Evolutionary conservation across 1,140 invertebrate genomes (phyloP).

Genomic region (Drosophila murphyi): DNA sequence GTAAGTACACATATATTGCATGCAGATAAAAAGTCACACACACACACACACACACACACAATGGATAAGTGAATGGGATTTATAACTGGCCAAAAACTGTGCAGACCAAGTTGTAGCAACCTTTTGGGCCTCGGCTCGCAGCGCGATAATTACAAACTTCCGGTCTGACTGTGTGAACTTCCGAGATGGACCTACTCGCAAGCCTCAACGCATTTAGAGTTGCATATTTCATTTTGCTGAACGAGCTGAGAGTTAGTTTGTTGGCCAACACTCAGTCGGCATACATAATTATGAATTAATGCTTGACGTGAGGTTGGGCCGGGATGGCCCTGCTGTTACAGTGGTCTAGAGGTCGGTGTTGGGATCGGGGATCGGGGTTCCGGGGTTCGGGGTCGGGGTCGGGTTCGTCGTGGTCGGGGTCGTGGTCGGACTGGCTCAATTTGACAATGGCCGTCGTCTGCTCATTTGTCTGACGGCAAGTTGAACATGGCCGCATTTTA

Average conservation of each 20-base stretch:
- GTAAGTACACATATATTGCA: conserved; percentile 87
- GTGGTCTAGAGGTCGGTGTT: not conserved
- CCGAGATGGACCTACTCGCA: conserved; percentile 27
- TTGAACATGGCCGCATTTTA: conserved; percentile 77
- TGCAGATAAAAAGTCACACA: conserved; percentile 1
- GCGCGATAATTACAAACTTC: conserved; percentile 72
- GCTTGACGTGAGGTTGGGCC: conserved; percentile 44
- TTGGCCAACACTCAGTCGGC: conserved; percentile 72
- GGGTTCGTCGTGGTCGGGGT: not conserved
- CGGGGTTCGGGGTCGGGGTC: not conserved
- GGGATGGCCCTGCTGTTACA: not conserved
- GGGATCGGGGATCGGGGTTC: not conserved
- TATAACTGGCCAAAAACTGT: conserved; percentile 22
- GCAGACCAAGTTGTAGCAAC: conserved; percentile 34
- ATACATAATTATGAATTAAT: conserved; percentile 84
- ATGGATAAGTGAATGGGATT: conserved; percentile 17
- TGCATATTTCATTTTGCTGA: conserved; percentile 72
- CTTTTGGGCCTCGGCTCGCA: conserved; percentile 12
- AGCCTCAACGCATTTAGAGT: conserved; percentile 56
- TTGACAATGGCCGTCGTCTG: conserved; percentile 69
- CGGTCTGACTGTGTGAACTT: conserved; percentile 54
- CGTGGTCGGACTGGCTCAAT: conserved; percentile 37
- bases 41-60: not conserved
- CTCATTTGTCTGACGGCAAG: conserved; percentile 77
- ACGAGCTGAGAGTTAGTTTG: conserved; percentile 24